Evolutionary conservation across 1,140 invertebrate species (phyloP), one percentile per base, ranked within the genome.

Genomic region (Micrasema minimum): DNA sequence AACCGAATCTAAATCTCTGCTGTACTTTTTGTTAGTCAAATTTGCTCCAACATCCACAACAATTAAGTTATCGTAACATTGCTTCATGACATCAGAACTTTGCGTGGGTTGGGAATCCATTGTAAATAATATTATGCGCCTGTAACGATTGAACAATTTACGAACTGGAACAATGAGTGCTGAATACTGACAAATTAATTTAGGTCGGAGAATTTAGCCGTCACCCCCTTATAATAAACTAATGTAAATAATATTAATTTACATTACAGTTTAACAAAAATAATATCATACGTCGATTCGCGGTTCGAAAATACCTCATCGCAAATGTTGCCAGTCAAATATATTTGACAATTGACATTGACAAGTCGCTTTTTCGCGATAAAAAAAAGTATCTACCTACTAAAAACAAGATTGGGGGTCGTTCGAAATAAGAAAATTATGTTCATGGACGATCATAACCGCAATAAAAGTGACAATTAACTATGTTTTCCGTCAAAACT

Each of bases 11-110:
- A 97, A 85, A 87, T 98, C 96, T 80, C 94, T 89, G 77, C 89
- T 88, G 82, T 94, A 98, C 80, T 97, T 97, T 82, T 96, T 96
- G 85, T 97, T 97, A 2, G 94, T 96, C 76, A 98, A 85, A 89
- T 97, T 98, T 14, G 96, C 95, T 78, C 95, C 96, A 72, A 95
- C 92, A 82, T 97, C 96, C 41, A 97, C 92, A 55, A 98, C 88
- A 79, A 96, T 92, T 80, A 96, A 92, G 85, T 95, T 95, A 81
- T 95, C 92, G 79, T 93, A 94, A 26, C 73, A 75, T 22, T 71
- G 55, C 45, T 66, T 61, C 73, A 75, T 71, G 45, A 65, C 64
- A 37, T 75, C 67, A 53, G 45, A 69, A 41, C 67, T 69, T 53
- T 69, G 67, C 67, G 67, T 69, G 67, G 67, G 67, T 37, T 53